Evolutionary conservation across 2,888 invertebrate genomes (phyloP).

Genomic region (Deroplatys truncata): DNA sequence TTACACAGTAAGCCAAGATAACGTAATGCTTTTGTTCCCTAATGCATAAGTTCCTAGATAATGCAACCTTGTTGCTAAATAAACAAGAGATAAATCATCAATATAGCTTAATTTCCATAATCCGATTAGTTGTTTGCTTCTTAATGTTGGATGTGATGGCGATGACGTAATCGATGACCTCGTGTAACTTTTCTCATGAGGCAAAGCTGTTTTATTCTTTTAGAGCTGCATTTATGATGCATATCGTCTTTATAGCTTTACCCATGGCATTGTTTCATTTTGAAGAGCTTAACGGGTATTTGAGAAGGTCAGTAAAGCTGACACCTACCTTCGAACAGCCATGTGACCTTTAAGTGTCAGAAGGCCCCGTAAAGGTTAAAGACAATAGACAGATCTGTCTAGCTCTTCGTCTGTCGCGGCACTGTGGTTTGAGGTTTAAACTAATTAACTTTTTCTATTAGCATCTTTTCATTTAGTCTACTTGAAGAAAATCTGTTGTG

Average conservation of each 20-base stretch:
- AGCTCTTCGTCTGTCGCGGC: background rate
- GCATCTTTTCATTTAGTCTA: too few species aligned
- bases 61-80: too few species aligned
- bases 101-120: background rate
- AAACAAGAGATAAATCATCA: too few species aligned
- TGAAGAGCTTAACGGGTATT: background rate
- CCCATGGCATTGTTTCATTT: background rate
- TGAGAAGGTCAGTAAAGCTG: background rate
- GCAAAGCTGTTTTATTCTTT: background rate
- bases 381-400: background rate
- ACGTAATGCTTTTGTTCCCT: too few species aligned
- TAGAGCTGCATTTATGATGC: background rate
- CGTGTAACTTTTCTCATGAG: background rate
- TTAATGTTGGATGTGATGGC: background rate
- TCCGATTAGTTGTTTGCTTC: background rate
- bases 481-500: too few species aligned
- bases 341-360: background rate
- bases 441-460: background rate
- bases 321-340: background rate
- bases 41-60: too few species aligned
- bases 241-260: background rate
- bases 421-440: background rate
- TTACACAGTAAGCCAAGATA: too few species aligned
- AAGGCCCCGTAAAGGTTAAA: background rate
- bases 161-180: background rate